These are phyloP conservation scores for Morone chrysops DNA, from an alignment of 2,113 vertebrate genomes.

Conservation along the genomic window DNA sequence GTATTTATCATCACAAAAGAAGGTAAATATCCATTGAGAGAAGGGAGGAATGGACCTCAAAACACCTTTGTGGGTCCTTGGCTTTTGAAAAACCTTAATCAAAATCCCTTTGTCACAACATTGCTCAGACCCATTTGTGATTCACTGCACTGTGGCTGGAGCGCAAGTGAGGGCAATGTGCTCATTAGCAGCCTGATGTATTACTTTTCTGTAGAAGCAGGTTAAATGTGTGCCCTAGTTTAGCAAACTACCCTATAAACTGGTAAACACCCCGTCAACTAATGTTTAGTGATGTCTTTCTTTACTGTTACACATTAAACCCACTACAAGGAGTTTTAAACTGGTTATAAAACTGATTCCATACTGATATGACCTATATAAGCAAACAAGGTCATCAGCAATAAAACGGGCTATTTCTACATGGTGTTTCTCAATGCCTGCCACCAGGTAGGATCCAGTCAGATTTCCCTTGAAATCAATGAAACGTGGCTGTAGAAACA, in stretches of 20 bases:
- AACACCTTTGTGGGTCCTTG: background rate
- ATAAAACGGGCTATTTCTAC: too few relatives aligned
- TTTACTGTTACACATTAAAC: background rate
- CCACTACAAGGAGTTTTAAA: too few relatives aligned
- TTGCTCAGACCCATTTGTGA: background rate
- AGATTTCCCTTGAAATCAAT: too few relatives aligned
- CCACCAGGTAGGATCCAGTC: too few relatives aligned
- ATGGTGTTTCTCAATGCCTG: too few relatives aligned
- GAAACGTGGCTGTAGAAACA: too few relatives aligned
- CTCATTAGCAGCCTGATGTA: slow-evolving; percentile 24
- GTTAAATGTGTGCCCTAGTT: background rate
- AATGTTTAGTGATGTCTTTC: background rate
- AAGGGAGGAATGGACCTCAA: background rate
- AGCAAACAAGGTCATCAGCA: too few relatives aligned
- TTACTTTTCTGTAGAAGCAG: slow-evolving; percentile 8
- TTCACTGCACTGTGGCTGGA: background rate
- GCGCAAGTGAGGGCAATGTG: slow-evolving; percentile 13
- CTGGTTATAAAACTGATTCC: too few relatives aligned
- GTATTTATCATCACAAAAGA: background rate
- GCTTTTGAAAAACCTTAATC: background rate
- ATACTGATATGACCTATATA: too few relatives aligned
- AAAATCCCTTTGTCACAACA: too few relatives aligned
- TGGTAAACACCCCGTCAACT: background rate
- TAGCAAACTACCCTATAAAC: background rate
- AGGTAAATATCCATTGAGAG: too few relatives aligned